Evolutionary conservation across 2,113 vertebrate species (phyloP).

Genomic region (Arenaria interpres): DNA sequence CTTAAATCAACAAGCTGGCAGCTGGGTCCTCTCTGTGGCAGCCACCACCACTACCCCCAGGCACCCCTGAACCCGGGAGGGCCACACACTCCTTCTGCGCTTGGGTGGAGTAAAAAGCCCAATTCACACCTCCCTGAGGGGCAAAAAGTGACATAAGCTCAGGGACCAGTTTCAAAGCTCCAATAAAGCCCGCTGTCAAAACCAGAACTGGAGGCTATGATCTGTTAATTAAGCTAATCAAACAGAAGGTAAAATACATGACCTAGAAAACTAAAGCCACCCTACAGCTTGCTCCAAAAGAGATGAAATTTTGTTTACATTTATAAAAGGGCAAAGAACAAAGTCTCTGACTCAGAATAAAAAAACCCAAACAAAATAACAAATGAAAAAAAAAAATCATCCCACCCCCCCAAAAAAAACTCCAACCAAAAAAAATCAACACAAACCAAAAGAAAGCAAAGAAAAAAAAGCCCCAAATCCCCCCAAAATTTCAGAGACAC

Average conservation of each 20-base stretch:
- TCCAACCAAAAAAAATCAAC: background rate
- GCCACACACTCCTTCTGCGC: fast-evolving
- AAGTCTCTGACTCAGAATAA: background rate
- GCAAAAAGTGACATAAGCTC: no score
- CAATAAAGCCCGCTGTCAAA: background rate
- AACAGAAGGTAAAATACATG: background rate
- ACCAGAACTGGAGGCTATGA: background rate
- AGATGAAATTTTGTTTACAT: background rate
- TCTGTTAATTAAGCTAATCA: background rate
- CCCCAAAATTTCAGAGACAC: background rate
- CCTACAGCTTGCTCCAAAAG: background rate
- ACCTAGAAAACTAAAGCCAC: background rate
- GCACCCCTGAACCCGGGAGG: background rate
- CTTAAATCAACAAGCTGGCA: background rate
- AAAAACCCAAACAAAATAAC: background rate
- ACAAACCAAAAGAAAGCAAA: background rate
- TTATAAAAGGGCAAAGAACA: background rate
- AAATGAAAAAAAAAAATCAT: background rate
- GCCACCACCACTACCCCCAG: background rate
- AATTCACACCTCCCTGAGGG: no score
- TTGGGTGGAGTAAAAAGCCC: background rate
- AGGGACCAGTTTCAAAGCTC: background rate
- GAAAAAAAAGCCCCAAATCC: background rate
- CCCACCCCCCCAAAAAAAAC: background rate
- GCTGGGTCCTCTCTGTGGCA: background rate